Conservation (phyloP, 2,888 invertebrate species). For the Eupelmus urozonus region DNA sequence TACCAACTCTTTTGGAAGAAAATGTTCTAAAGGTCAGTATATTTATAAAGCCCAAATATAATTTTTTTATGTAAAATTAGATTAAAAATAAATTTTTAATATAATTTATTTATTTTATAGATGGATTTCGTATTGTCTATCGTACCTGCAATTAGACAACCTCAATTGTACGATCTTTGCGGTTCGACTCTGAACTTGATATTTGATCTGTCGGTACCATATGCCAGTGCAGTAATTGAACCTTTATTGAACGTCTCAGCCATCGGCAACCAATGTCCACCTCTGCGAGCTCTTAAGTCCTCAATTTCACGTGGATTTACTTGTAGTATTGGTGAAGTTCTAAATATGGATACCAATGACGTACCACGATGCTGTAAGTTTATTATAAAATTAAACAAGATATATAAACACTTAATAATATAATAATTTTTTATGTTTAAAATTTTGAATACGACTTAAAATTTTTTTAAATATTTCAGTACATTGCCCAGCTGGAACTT, state of each 20-base stretch:
- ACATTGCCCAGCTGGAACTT: constrained; percentile 98
- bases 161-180: constrained; percentile 95
- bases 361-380: constrained; percentile 94
- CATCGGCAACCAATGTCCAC: constrained; percentile 95
- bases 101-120: constrained; percentile 63
- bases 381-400: neutral
- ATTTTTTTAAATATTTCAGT: too few relatives aligned
- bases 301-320: constrained; percentile 93
- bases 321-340: constrained; percentile 94
- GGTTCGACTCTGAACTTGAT: constrained; percentile 95
- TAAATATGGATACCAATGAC: constrained; percentile 94
- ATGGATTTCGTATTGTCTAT: constrained; percentile 94
- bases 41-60: neutral
- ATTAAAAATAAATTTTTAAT: constrained; percentile 20
- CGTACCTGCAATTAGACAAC: constrained; percentile 91
- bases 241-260: constrained; percentile 92
- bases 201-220: constrained; percentile 95
- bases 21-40: constrained; percentile 85
- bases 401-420: neutral
- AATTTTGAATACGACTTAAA: too few relatives aligned
- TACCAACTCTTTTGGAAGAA: constrained; percentile 89
- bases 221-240: constrained; percentile 93
- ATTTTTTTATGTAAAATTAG: too few relatives aligned
- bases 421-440: constrained; percentile 48
- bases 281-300: constrained; percentile 90